Percentiles rank a stretch among this genome's conserved stretches.
Evolutionary conservation across 64 coral and sea anemone species (phyloP).

Genomic region (Stichodactyla helianthus): DNA sequence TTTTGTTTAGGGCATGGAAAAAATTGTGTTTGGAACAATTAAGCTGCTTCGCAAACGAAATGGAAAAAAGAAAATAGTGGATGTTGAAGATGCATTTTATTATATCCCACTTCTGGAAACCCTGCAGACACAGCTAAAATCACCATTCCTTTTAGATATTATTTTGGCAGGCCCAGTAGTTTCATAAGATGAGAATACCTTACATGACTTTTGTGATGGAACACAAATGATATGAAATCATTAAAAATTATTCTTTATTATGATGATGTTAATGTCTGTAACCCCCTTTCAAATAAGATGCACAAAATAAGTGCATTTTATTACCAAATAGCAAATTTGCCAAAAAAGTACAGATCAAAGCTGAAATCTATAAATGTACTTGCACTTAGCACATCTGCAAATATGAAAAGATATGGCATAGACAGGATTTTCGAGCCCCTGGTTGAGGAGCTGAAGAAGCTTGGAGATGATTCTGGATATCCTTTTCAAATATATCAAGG

Average conservation of each 20-base stretch:
- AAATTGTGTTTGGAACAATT: slow-evolving; percentile 19
- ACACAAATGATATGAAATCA: slow-evolving; percentile 16
- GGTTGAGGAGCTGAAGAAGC: slow-evolving; percentile 20
- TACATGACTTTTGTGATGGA: slow-evolving; percentile 20
- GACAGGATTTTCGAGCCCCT: slow-evolving; percentile 23
- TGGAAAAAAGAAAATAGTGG: slow-evolving; percentile 5
- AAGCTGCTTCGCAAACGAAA: neutral
- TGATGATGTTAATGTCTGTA: slow-evolving; percentile 31
- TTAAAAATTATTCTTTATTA: slow-evolving; percentile 20
- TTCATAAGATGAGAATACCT: neutral
- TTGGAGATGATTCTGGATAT: slow-evolving; percentile 35
- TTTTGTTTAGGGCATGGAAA: neutral
- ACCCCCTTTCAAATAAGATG: slow-evolving; percentile 29
- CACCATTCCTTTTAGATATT: slow-evolving; percentile 6
- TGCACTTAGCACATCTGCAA: slow-evolving; percentile 14
- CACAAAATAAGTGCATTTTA: slow-evolving; percentile 31
- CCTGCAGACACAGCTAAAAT: slow-evolving; percentile 12
- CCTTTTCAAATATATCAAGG: slow-evolving; percentile 23
- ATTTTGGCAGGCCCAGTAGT: slow-evolving; percentile 14
- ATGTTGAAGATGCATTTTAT: slow-evolving; percentile 7
- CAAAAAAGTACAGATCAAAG: slow-evolving; percentile 18
- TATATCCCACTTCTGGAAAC: slow-evolving; percentile 25
- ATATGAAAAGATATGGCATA: slow-evolving; percentile 28
- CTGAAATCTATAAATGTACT: slow-evolving; percentile 37
- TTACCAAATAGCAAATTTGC: slow-evolving; percentile 28